phyloP scores from a whole-genome alignment of 2,888 invertebrate species.

The Athalia rosae region DNA sequence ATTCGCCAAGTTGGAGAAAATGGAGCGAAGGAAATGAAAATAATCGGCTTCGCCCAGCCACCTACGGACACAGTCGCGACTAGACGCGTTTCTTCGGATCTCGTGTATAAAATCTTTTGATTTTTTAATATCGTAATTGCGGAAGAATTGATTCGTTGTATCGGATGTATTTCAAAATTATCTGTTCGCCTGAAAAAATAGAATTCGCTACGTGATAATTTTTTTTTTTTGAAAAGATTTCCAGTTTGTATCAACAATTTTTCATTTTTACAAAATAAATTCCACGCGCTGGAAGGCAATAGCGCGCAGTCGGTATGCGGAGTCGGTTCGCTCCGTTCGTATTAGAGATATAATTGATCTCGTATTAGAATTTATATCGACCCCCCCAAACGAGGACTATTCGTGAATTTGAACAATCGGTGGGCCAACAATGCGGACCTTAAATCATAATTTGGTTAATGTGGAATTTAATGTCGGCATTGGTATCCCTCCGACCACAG shows the following conservation, averaged over 20 bases:
- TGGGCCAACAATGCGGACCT: conserved; percentile 68
- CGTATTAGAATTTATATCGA: conserved; percentile 69
- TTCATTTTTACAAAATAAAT: neutral
- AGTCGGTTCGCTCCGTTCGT: conserved; percentile 59
- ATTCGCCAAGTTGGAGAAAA: neutral
- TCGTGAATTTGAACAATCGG: conserved; percentile 69
- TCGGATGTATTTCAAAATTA: no score
- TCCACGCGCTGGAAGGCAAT: neutral
- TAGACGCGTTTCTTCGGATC: no score
- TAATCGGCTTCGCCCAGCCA: neutral
- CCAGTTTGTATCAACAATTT: neutral
- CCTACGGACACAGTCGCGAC: no score
- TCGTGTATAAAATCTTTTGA: no score
- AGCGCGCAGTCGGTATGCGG: conserved; percentile 30
- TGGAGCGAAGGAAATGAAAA: neutral
- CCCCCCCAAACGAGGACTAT: conserved; percentile 65
- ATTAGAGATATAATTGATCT: conserved; percentile 66
- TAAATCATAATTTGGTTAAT: conserved; percentile 74
- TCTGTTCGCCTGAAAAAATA: neutral
- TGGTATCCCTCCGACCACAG: conserved; percentile 63
- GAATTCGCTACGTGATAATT: neutral
- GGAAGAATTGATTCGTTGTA: no score
- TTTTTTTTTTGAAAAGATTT: neutral
- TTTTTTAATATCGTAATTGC: no score
- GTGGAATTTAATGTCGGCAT: conserved; percentile 71